Base-by-base conservation (phyloP, 2,113 vertebrate genomes). In the Paraplagusia blochii region DNA sequence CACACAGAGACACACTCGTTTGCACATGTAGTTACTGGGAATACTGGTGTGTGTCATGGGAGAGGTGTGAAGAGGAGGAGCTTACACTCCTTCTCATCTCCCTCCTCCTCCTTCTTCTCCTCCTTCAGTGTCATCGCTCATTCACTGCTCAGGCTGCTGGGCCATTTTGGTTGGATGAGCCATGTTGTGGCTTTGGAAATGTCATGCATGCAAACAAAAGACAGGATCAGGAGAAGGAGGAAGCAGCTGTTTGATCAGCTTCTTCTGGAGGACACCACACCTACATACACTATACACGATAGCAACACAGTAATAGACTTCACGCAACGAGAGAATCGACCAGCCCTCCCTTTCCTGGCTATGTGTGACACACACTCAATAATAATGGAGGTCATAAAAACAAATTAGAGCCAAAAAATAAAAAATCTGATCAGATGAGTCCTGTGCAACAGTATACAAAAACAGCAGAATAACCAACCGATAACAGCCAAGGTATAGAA, bases 101-200 rank as follows among this genome's bases (percentile, higher is more conserved):
- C 2, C 22, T 29, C 22, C 22, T 29, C 22, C 22, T 29, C 22
- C 22, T 29, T 29, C 22, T 29, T 29, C 22, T 29, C 22, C 22
- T 29, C 22, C 22, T 29, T 51, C 50, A 14, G 59, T 78, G 76
- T 72, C 71, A 77, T 63, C 61, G 66, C 83, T 83, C 85, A 79
- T 83, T 84, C 83, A 82, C 74, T 57, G 57, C 67, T 78, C 63
- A 35, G 66, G 48, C 72, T 76, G 69, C 57, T 46, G 83, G 76
- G 79, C 77, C 79, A 80, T 86, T 72, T 86, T 82, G 74, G 40
- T 71, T 70, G 74, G 53, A 58, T 50, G 66, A 76, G 79, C 56
- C 79, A 76, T 72, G 64, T 62, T 73, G 70, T 69, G 33, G 58
- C 62, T 73, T 68, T 69, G 19, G 54, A 44, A n/a, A 29, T 63